Evolutionary conservation across 2,113 vertebrate genomes (phyloP), one percentile per base, ranked within the genome.

Genomic region (Patagioenas fasciata): DNA sequence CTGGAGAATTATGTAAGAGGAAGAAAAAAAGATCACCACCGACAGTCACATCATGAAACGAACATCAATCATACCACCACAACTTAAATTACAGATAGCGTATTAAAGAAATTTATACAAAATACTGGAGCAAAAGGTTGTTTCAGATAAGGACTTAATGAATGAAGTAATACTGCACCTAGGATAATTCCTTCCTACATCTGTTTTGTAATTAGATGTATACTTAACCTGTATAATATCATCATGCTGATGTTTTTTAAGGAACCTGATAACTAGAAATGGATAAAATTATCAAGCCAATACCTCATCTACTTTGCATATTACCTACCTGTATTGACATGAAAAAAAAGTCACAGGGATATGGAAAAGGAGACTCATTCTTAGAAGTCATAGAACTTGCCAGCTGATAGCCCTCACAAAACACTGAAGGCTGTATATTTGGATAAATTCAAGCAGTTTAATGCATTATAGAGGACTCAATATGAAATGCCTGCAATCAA

Each of bases 131-230:
- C 57, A 40, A 78, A 65, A 74, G 13, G 7, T 53, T 62, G 15
- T 32, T 73, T 31, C 32, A 42, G 61, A 36, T 50, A n/a, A 66
- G 24, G 64, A 28, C 25, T 40, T 57, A 1, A 14, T 8, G 25
- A 65, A 31, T 10, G 19, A 14, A 60, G 51, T 78, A 65, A 31
- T 0, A 5, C 79, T 58, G 29, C 38, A n/a, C 36, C 20, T 7
- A 0, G 5, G 10, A 4, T 18, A 48, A 36, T 69, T 48, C 34
- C 57, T 60, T 32, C 50, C 57, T 7, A 1, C 42, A 14, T 23
- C 42, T 56, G 0, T 42, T 79, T 32, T 72, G 29, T 48, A 13
- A 50, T 42, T 20, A 32, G 24, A 10, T 11, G 24, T 57, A 34
- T 42, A 12, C 32, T 72, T 67, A 7, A 6, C 10, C 34, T 29